Conservation (phyloP, 2,888 invertebrate genomes). For the Scelioninae gen. 1 region DNA sequence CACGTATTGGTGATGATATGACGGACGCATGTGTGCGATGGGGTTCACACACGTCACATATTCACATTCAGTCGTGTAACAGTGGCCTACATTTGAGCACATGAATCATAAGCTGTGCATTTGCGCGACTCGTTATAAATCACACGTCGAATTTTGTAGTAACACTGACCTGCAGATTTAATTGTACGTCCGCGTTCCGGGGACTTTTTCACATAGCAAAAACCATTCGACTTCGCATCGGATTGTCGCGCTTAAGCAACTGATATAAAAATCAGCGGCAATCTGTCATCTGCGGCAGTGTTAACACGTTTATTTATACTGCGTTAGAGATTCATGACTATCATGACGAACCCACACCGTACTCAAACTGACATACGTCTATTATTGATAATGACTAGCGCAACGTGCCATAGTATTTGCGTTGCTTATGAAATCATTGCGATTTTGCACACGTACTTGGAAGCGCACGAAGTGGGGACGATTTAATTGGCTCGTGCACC, state of each 20-base stretch:
- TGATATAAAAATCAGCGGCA: constrained; percentile 55
- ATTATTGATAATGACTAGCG: constrained; percentile 69
- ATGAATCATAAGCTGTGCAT: too few species aligned
- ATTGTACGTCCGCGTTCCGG: too few species aligned
- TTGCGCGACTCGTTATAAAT: too few species aligned
- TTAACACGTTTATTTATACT: constrained; percentile 67
- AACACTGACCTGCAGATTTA: too few species aligned
- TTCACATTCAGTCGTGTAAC: too few species aligned
- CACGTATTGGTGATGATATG: constrained; percentile 20
- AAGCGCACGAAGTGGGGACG: constrained; percentile 22
- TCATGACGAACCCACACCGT: constrained; percentile 51
- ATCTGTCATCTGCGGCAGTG: constrained; percentile 47
- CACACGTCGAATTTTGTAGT: too few species aligned
- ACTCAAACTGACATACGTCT: constrained; percentile 58
- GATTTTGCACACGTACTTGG: constrained; percentile 53
- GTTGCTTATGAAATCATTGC: constrained; percentile 53
- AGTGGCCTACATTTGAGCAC: too few species aligned
- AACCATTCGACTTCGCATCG: too few species aligned
- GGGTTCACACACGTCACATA: too few species aligned
- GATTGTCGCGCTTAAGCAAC: constrained; percentile 20
- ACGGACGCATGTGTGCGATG: too few species aligned
- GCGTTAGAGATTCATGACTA: constrained; percentile 57
- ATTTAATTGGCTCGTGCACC: constrained; percentile 22
- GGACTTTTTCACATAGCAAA: too few species aligned
- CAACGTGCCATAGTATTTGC: constrained; percentile 54